A percentile compares a stretch with the other conserved stretches of the same genome.
Conservation (phyloP, 2,797 vertebrate species). For the Takifugu ocellatus region DNA sequence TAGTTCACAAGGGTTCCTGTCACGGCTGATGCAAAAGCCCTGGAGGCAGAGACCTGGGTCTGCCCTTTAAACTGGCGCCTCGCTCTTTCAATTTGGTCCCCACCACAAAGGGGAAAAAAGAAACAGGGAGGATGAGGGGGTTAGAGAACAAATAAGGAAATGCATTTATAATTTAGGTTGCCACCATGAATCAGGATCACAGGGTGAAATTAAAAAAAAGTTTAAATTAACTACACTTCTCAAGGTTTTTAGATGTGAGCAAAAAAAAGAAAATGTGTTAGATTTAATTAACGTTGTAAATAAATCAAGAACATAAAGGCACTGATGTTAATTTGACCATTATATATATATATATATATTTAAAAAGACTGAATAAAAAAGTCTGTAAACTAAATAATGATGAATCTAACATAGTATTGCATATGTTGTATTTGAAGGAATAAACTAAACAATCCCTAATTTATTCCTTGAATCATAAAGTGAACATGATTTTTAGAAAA, state of each 20-base stretch:
- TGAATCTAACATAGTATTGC: too few species aligned
- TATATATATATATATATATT: too few species aligned
- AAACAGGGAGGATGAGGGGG: slow-evolving; percentile 43
- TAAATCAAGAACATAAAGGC: too few species aligned
- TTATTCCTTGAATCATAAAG: slow-evolving; percentile 24
- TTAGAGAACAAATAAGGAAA: slow-evolving; percentile 46
- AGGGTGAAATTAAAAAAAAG: slow-evolving; percentile 29
- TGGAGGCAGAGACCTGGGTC: slow-evolving; percentile 69
- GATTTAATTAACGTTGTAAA: neutral
- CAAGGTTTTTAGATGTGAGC: too few species aligned
- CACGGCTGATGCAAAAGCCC: slow-evolving; percentile 76
- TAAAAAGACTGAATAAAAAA: too few species aligned
- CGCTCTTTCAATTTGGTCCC: slow-evolving; percentile 73
- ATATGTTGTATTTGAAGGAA: too few species aligned
- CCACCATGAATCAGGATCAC: slow-evolving; percentile 43
- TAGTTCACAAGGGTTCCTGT: slow-evolving; percentile 76
- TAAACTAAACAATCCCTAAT: too few species aligned
- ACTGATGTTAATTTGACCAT: too few species aligned
- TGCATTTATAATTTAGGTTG: slow-evolving; percentile 41
- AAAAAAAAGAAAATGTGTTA: neutral
- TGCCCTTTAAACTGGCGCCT: slow-evolving; percentile 74
- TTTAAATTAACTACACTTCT: neutral
- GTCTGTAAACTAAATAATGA: too few species aligned
- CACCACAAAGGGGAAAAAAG: slow-evolving; percentile 38
- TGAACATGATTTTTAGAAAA: slow-evolving; percentile 40